Conservation (phyloP, 2,888 invertebrate genomes). For the Mantis religiosa region DNA sequence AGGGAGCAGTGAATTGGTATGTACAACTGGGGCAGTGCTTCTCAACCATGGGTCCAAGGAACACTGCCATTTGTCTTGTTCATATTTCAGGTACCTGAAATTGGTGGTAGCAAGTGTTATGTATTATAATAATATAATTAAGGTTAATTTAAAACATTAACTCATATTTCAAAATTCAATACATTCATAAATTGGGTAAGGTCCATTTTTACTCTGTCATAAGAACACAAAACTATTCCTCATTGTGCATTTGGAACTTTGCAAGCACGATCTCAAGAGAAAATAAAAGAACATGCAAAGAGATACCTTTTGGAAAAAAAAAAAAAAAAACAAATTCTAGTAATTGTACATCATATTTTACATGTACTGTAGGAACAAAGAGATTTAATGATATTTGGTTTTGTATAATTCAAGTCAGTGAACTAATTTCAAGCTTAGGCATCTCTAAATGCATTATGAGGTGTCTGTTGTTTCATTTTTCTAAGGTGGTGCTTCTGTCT, state of each 20-base stretch:
- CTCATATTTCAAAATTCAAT: not conserved
- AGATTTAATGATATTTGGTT: not conserved
- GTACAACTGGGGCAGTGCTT: constrained; percentile 7
- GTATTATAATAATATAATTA: not conserved
- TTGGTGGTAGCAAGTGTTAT: not conserved
- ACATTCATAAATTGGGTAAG: not conserved
- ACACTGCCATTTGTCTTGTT: constrained; percentile 17
- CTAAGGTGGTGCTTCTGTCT: not conserved
- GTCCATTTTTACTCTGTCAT: not conserved
- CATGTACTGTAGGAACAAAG: not conserved
- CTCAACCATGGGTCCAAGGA: constrained; percentile 16
- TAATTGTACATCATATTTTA: not conserved
- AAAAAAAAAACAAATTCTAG: too few species aligned
- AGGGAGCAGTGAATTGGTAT: constrained; percentile 9
- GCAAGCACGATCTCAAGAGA: not conserved
- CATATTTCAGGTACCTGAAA: constrained; percentile 14
- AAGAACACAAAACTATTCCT: not conserved
- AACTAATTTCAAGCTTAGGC: not conserved
- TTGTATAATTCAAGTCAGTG: not conserved
- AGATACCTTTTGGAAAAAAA: not conserved
- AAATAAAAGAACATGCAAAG: not conserved
- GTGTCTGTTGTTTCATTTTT: not conserved
- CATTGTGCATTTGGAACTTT: not conserved
- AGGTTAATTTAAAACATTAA: not conserved
- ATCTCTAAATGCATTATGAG: not conserved